Evolutionary conservation across 2,797 vertebrate species (phyloP).

Genomic region (Tragopan temminckii): DNA sequence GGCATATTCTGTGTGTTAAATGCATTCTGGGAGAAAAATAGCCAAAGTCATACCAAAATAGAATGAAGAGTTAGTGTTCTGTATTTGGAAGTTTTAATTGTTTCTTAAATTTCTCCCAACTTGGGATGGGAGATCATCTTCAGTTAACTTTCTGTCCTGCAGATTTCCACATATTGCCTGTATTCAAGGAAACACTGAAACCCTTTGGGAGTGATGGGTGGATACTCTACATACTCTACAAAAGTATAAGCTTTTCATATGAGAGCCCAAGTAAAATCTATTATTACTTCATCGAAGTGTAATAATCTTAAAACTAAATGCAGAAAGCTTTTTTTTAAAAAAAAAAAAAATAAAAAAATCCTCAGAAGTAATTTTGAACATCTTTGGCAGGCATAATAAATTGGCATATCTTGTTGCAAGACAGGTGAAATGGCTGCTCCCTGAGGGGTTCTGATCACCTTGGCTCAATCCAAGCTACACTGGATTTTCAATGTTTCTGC

Average conservation of each 20-base stretch:
- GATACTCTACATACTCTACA: not conserved
- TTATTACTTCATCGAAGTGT: not conserved
- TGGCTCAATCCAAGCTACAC: not conserved
- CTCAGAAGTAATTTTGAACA: accelerated
- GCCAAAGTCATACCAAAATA: not conserved
- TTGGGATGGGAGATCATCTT: not conserved
- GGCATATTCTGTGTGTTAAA: not conserved
- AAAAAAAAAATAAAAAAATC: not conserved
- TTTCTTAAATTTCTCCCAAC: not conserved
- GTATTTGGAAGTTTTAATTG: not conserved
- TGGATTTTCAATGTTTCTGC: not conserved
- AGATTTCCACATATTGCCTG: not conserved
- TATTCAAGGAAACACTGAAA: not conserved
- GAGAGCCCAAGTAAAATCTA: not conserved
- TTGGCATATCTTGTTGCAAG: not conserved
- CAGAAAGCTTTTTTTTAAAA: not conserved
- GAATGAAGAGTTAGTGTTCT: not conserved
- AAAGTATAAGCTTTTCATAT: not conserved
- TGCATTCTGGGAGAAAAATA: not conserved
- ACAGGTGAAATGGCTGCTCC: not conserved
- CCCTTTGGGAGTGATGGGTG: not conserved
- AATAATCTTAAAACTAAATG: not conserved
- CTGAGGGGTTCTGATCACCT: not conserved
- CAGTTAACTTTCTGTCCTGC: not conserved
- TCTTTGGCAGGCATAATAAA: not conserved